Conservation (phyloP, 2,113 vertebrate species). For the Tursiops truncatus region DNA sequence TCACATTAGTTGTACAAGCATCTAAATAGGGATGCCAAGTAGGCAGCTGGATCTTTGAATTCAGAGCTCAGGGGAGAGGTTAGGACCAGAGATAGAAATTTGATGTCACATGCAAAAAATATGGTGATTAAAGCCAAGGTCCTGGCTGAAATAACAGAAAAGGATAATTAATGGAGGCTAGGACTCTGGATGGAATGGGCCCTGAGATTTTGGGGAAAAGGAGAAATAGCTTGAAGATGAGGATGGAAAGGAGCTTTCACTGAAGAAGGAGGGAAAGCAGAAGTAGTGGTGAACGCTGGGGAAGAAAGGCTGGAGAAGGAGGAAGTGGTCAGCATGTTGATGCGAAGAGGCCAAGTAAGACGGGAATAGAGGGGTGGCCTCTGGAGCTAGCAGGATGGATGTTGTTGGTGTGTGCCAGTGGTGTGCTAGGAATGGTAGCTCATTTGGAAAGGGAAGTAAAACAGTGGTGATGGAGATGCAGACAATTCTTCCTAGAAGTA, state of each 20-base stretch:
- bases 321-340: too few species aligned
- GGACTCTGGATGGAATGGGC: background rate
- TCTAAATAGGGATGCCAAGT: background rate
- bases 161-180: background rate
- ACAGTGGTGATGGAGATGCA: too few species aligned
- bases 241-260: background rate
- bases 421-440: background rate
- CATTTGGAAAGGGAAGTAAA: background rate
- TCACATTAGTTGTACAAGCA: too few species aligned
- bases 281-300: accelerated
- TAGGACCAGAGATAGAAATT: background rate
- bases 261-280: background rate
- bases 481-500: background rate
- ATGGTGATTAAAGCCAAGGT: background rate
- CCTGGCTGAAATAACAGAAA: background rate
- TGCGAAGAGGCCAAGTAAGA: too few species aligned
- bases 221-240: background rate
- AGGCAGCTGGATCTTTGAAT: background rate
- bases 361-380: background rate
- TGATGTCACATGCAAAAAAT: background rate
- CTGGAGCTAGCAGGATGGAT: background rate
- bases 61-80: background rate
- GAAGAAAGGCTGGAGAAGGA: background rate
- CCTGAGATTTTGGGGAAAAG: background rate
- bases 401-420: background rate